phyloP scores from a whole-genome alignment of 35 echinoderm and acorn worm species.

The Heliocidaris tuberculata region DNA sequence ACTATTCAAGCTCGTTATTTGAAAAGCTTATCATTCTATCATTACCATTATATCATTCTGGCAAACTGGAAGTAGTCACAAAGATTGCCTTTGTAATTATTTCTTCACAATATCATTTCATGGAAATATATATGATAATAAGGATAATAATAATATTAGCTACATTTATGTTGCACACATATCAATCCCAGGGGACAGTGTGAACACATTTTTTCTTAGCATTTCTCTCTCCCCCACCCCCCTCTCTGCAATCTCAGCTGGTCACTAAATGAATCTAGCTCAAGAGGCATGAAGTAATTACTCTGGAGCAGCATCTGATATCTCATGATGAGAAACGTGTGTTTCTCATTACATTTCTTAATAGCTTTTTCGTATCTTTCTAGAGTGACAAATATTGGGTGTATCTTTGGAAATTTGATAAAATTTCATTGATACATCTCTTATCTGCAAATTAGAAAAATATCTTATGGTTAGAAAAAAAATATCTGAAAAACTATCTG shows the following conservation, averaged over 20 bases:
- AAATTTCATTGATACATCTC: not conserved
- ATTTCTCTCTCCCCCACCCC: not conserved
- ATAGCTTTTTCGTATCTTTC: not conserved
- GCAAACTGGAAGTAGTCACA: no score
- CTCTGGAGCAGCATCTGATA: not conserved
- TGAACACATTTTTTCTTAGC: no score
- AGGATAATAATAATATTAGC: no score
- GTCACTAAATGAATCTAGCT: not conserved
- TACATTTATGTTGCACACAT: no score
- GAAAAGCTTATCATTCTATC: no score
- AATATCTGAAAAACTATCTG: no score
- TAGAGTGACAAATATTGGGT: not conserved
- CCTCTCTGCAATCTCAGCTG: not conserved
- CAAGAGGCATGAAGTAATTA: not conserved
- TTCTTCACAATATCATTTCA: no score
- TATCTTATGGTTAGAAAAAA: no score
- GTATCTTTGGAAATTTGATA: not conserved
- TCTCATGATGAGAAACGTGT: not conserved
- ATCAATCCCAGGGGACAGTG: no score
- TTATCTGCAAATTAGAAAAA: not conserved
- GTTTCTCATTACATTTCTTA: not conserved
- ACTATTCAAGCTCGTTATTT: not conserved
- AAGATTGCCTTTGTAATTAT: no score
- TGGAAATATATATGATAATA: no score
- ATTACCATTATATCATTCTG: no score